These are phyloP conservation scores for Crambe crambe DNA, from an alignment of 37 sponge, comb jelly and placozoan genomes.

Conservation along the genomic window DNA sequence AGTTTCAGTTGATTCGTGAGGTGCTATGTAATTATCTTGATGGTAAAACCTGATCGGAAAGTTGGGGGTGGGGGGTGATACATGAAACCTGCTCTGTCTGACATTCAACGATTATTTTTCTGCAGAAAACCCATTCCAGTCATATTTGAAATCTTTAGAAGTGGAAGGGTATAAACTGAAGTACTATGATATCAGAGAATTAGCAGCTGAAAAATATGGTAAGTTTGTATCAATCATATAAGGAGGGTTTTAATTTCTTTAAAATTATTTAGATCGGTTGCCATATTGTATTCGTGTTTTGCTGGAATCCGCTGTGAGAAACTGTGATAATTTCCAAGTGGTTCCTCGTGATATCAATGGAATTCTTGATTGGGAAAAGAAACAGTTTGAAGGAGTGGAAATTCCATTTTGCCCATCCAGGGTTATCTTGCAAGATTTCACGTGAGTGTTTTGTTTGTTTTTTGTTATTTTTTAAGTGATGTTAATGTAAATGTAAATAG, in stretches of 20 bases:
- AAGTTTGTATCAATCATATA: slow-evolving; percentile 6
- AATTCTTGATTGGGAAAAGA: slow-evolving; percentile 80
- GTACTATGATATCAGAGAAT: slow-evolving; percentile 49
- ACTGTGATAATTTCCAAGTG: slow-evolving; percentile 83
- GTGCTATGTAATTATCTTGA: too few relatives aligned
- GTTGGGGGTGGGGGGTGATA: too few relatives aligned
- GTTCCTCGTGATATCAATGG: slow-evolving; percentile 50
- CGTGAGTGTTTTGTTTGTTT: slow-evolving; percentile 57
- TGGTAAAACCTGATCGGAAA: too few relatives aligned
- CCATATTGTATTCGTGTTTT: slow-evolving; percentile 87
- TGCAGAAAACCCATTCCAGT: slow-evolving; percentile 24
- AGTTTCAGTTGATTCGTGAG: too few relatives aligned
- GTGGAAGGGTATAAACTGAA: slow-evolving; percentile 27
- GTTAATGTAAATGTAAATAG: too few relatives aligned
- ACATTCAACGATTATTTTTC: too few relatives aligned
- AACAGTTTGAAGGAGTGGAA: slow-evolving; percentile 63
- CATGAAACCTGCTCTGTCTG: too few relatives aligned
- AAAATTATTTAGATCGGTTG: slow-evolving; percentile 36
- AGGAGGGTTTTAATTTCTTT: background rate
- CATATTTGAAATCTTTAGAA: background rate
- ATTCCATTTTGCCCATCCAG: slow-evolving; percentile 88
- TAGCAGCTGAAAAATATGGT: slow-evolving; percentile 44
- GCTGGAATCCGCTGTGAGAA: slow-evolving; percentile 83
- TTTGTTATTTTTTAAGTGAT: too few relatives aligned
- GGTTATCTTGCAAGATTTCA: slow-evolving; percentile 90